Evolutionary conservation across 2,888 invertebrate genomes (phyloP).

Genomic region (Caradrina clavipalpis): DNA sequence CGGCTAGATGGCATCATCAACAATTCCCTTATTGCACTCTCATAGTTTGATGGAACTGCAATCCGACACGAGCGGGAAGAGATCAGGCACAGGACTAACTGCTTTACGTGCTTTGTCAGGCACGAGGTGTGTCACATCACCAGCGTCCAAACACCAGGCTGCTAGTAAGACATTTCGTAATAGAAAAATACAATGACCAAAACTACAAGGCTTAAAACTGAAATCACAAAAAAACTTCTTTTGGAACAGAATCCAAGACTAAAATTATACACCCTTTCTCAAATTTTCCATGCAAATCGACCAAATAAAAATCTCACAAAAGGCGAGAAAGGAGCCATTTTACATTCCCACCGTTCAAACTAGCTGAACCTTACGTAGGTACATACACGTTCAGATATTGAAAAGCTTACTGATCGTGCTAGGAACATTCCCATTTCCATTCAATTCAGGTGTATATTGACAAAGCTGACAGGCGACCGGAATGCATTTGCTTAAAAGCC

Average conservation of each 20-base stretch:
- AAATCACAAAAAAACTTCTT: neutral
- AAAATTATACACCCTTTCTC: conserved; percentile 10
- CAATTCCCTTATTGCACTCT: no score
- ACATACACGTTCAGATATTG: conserved; percentile 55
- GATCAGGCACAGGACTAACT: no score
- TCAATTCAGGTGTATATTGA: conserved; percentile 71
- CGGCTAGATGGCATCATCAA: no score
- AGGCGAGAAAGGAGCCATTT: conserved; percentile 35
- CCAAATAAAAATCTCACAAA: conserved; percentile 40
- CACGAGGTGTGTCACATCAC: no score
- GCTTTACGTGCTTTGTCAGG: no score
- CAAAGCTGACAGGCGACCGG: conserved; percentile 60
- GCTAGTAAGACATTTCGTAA: no score
- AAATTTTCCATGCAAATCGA: conserved; percentile 42
- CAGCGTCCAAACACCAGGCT: no score
- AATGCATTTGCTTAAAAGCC: conserved; percentile 76
- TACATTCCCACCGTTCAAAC: conserved; percentile 43
- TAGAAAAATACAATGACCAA: no score
- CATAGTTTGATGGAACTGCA: no score
- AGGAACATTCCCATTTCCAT: conserved; percentile 66
- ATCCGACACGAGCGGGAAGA: no score
- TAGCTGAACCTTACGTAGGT: conserved; percentile 31
- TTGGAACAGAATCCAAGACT: conserved; percentile 6
- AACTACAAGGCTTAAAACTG: neutral
- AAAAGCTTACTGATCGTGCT: conserved; percentile 59